Base-by-base conservation (phyloP, 2,888 invertebrate genomes). In the Sipunculus nudus region DNA sequence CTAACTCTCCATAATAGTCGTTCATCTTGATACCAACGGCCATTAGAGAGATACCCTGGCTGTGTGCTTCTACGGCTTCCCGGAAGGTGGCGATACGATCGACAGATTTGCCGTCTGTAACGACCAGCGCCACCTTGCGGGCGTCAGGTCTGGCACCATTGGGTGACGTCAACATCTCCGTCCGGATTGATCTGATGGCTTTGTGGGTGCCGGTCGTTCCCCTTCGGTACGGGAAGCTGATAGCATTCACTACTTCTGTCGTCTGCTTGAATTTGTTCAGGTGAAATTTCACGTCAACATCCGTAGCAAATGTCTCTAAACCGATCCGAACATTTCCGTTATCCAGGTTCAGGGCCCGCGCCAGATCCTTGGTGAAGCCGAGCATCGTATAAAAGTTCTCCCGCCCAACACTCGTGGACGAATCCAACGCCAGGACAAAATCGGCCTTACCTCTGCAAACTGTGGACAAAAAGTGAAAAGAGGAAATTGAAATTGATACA, bases 401-500 rank as follows among this genome's bases (percentile, higher is more conserved):
- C 3, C 32, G 43, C 2, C 67, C 62, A 35, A 68, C 52, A 23
- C 58, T 58, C n/a, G 47, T 60, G 3, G 67, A 62, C 1, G 65
- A 53, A 48, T 69, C 69, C 3, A 69, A 23, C 1, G 67, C 67
- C 1, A 69, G 23, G 21, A 65, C 63, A 2, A 69, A 43, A 46
- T 69, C 69, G 2, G 45, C 55, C 10, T 3, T 3, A 10, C 23
- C n/a, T 2, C 16, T 25, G 31, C 57, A 57, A 5, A 32, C 54
- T 54, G 32, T 4, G 23, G 26, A 13, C 8, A 47, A 10, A 47
- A 47, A 25, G 19, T 16, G 13, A 39, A 23, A 38, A 38, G 38
- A 16, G 38, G 13, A 38, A 13, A 38, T 16, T 38, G 38, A n/a
- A n/a, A n/a, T n/a, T n/a, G n/a, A n/a, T n/a, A n/a, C n/a, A n/a